Evolutionary conservation across 2,888 invertebrate species (phyloP).

Genomic region (Microplitis deprimator): DNA sequence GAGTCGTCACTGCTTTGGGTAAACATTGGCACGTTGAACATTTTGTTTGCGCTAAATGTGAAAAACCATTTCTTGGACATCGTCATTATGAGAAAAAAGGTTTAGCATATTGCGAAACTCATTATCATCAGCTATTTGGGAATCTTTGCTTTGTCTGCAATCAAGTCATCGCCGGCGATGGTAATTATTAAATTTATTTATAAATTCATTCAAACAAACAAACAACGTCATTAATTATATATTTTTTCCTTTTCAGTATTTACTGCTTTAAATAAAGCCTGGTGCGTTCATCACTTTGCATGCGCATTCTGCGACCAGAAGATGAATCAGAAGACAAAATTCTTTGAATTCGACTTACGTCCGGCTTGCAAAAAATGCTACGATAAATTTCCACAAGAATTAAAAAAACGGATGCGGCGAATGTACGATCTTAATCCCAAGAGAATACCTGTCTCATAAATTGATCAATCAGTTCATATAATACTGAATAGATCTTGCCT

Average conservation of each 20-base stretch:
- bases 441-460: conserved; percentile 69
- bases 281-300: conserved; percentile 99
- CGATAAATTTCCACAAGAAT: conserved; percentile 94
- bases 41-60: conserved; percentile 99
- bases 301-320: conserved; percentile 97
- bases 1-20: conserved; percentile 97
- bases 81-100: conserved; percentile 99
- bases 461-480: neutral
- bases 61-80: conserved; percentile 99
- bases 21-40: conserved; percentile 99
- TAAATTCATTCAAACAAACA: neutral
- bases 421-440: conserved; percentile 87
- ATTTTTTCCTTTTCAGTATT: conserved; percentile 80
- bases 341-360: conserved; percentile 98
- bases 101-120: conserved; percentile 98
- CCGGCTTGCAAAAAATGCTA: conserved; percentile 99
- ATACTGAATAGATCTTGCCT: neutral
- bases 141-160: conserved; percentile 99
- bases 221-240: neutral
- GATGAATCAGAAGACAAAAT: conserved; percentile 96
- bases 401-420: conserved; percentile 91
- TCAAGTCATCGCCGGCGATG: conserved; percentile 97
- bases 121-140: conserved; percentile 98
- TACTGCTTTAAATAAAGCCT: conserved; percentile 97
- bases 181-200: conserved; percentile 74